These are phyloP conservation scores for Melanotaenia pygmaea DNA, from an alignment of 2,797 vertebrate species.

Conservation along the genomic window DNA sequence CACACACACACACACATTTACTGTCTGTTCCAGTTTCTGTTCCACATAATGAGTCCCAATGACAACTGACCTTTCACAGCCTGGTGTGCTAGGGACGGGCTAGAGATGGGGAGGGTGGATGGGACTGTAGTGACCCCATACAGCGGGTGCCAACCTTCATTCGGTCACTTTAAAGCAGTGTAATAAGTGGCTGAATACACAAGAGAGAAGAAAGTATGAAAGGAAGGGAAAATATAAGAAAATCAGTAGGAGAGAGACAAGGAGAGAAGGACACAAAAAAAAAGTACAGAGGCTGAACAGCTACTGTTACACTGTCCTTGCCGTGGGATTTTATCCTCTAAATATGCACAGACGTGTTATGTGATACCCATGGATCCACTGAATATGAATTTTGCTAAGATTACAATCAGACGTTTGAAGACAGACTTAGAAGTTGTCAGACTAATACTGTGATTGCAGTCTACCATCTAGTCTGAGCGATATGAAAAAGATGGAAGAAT, in stretches of 20 bases:
- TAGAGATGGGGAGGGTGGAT: conserved; percentile 24
- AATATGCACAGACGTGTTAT: conserved; percentile 54
- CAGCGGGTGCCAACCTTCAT: conserved; percentile 60
- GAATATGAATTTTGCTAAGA: conserved; percentile 52
- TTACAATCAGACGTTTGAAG: conserved; percentile 61
- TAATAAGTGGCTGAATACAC: conserved; percentile 57
- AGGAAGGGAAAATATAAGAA: conserved; percentile 12
- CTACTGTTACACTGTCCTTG: conserved; percentile 42
- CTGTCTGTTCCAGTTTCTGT: conserved; percentile 64
- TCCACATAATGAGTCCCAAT: conserved; percentile 78
- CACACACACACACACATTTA: conserved; percentile 15
- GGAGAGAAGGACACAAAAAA: conserved; percentile 6
- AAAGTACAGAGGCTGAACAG: conserved; percentile 9
- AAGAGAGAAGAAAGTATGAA: conserved; percentile 11
- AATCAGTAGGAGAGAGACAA: conserved; percentile 16
- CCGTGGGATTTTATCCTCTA: conserved; percentile 55
- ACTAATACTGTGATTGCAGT: conserved; percentile 24
- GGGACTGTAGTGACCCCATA: conserved; percentile 52
- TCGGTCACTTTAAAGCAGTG: conserved; percentile 45
- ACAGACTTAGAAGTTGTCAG: conserved; percentile 40
- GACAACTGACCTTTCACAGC: conserved; percentile 81
- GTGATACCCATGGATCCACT: conserved; percentile 40
- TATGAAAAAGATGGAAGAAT: not conserved
- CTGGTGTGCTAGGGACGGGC: conserved; percentile 48
- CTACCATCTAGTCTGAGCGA: conserved; percentile 16